Base-by-base conservation (phyloP, 2,888 invertebrate genomes). In the Eucera pruinosa region DNA sequence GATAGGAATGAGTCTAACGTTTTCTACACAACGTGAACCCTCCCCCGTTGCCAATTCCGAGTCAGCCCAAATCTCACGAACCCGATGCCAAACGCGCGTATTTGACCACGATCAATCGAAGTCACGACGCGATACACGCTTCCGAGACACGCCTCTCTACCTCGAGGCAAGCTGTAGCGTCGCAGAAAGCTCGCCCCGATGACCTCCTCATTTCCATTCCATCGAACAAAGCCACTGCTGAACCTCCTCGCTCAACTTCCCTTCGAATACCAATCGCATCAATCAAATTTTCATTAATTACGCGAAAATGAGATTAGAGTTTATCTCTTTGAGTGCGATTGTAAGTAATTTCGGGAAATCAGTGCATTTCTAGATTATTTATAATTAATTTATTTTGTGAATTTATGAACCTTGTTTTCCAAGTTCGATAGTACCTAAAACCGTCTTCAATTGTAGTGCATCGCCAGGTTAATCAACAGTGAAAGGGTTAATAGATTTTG, bases 1-100 rank as follows among this genome's bases (percentile, higher is more conserved):
- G 80, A 72, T 39, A 50, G 39, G 13, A 55, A 74, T 78, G 78
- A 66, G 48, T 62, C 45, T 50, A 62, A 27, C n/a, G 27, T 66
- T 33, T 18, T 48, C 50, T 48, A 18, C 33, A 23, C 15, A 36
- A 11, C 5, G 36, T 27, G 45, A 25, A 1, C 2, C 23, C 20
- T 33, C 20, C 3, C 39, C 30, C 5, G 2, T 33, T 27, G 3
- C 18, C 47, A 36, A 70, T 73, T n/a, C n/a, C 33, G 50, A 39
- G 13, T 60, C 18, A 7, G 30, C 20, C 27, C 50, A 36, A 71
- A 27, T 2, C 41, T 13, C 55, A 20, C 33, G 25, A 13, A 41
- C 15, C 18, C 30, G 20, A n/a, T 45, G 70, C 11, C 30, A 48
- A n/a, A 36, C 39, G 25, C 41, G 52, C 52, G 20, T 72, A 52